Base-by-base conservation (phyloP, 2,113 vertebrate species). In the Verasper variegatus region DNA sequence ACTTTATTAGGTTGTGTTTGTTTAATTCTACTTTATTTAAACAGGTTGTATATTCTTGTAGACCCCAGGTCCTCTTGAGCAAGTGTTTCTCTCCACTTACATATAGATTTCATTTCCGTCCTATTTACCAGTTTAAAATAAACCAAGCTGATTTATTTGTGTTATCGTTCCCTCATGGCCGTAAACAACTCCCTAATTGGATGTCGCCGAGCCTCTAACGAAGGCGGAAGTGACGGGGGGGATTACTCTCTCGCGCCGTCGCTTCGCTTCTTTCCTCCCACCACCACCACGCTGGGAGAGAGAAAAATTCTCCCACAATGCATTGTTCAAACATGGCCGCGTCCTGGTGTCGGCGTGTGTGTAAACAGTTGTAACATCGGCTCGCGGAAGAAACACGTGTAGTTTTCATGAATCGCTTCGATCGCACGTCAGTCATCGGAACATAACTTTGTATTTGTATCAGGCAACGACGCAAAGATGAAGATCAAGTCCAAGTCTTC, bases 401-500 rank as follows among this genome's bases (percentile, higher is more conserved):
- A 26, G 12, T 52, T 80, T 89, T 77, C 3, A 68, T 83, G 78
- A 68, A 31, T 55, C 0, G 1, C 63, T 67, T 62, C 14, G 54
- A 5, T 1, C 27, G 8, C 27, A 2, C 5, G 2, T 10, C 4
- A 9, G 11, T 31, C 24, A 61, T 45, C 26, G 60, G 23, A 65
- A 35, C 8, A 52, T 11, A 45, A 26, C 0, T 51, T 31, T 66
- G 15, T 8, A 9, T 0, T 9, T 26, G 15, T 11, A 1, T 52
- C 13, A 47, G 59, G 37, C 51, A 20, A 62, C 37, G 57, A 14
- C 2, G 20, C 62, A 9, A 89, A 91, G 27, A 94, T 94, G 93
- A 94, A 94, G 86, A 84, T 93, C 2, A 94, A 94, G 91, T 89
- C 88, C n/a, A 99, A 97, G 62, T 94, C 97, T 2, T 84, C 95